phyloP scores from a whole-genome alignment of 2,113 vertebrate genomes.

The Aptenodytes patagonicus region DNA sequence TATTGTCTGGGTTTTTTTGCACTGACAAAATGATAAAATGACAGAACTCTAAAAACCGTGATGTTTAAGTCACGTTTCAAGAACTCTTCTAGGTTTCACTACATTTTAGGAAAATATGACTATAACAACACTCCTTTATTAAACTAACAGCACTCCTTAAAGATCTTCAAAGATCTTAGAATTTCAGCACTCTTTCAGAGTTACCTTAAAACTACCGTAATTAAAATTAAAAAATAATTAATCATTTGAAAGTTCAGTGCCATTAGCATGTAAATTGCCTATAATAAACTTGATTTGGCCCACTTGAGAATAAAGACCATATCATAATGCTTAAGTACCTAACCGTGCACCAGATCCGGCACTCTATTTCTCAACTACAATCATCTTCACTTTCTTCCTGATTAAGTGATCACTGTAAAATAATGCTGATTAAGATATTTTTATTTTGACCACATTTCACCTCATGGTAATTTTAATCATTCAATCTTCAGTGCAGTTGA shows the following conservation, averaged over 20 bases:
- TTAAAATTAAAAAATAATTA: neutral
- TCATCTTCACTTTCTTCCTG: neutral
- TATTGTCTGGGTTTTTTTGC: neutral
- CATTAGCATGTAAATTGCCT: slow-evolving; percentile 13
- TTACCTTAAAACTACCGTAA: neutral
- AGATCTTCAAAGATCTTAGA: neutral
- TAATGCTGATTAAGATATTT: slow-evolving; percentile 36
- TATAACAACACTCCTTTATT: neutral
- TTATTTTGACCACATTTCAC: neutral
- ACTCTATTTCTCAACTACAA: neutral
- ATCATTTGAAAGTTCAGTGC: neutral
- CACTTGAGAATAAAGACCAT: neutral
- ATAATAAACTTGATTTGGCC: slow-evolving; percentile 29
- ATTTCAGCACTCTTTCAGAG: neutral
- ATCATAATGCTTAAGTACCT: neutral
- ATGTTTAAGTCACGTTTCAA: neutral
- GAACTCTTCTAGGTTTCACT: neutral
- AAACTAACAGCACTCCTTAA: neutral
- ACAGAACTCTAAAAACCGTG: neutral
- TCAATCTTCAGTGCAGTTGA: neutral
- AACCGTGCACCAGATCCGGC: neutral
- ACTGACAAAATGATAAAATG: neutral
- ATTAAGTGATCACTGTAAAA: slow-evolving; percentile 26
- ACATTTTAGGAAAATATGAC: neutral
- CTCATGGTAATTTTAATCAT: neutral